Evolutionary conservation across 2,888 invertebrate species (phyloP).

Genomic region (Caenorhabditis japonica): DNA sequence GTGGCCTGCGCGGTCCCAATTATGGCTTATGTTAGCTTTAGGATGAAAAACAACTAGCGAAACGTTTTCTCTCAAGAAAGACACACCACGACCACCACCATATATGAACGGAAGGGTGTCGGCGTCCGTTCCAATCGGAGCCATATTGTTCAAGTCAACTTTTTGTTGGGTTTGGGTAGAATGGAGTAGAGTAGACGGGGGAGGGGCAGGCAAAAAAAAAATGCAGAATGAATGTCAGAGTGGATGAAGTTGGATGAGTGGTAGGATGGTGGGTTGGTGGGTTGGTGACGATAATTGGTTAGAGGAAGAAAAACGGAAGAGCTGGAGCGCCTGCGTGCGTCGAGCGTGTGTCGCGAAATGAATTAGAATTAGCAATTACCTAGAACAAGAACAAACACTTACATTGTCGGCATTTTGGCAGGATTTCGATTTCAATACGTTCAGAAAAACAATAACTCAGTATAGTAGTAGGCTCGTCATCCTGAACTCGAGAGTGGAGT

Average conservation of each 20-base stretch:
- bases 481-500: conserved; percentile 17
- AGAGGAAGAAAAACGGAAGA: not conserved
- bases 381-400: conserved; percentile 40
- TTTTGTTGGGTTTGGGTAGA: no score
- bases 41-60: conserved; percentile 2
- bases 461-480: conserved; percentile 28
- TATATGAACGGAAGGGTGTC: no score
- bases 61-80: no score
- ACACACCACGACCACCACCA: no score
- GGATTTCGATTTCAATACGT: conserved; percentile 10
- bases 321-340: conserved; percentile 12
- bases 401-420: conserved; percentile 52
- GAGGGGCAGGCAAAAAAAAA: conserved; percentile 9
- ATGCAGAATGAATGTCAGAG: conserved; percentile 1
- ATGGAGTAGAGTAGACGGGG: no score
- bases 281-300: conserved; percentile 50
- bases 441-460: conserved; percentile 7
- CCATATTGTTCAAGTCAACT: no score
- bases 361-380: no score
- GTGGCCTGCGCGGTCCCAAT: conserved; percentile 22
- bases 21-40: conserved; percentile 37
- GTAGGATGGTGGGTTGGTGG: no score
- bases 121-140: no score
- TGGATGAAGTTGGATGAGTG: conserved; percentile 27
- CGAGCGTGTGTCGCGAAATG: no score